These are phyloP conservation scores for Oreochromis mossambicus DNA, from an alignment of 2,797 vertebrate species.

Conservation along the genomic window DNA sequence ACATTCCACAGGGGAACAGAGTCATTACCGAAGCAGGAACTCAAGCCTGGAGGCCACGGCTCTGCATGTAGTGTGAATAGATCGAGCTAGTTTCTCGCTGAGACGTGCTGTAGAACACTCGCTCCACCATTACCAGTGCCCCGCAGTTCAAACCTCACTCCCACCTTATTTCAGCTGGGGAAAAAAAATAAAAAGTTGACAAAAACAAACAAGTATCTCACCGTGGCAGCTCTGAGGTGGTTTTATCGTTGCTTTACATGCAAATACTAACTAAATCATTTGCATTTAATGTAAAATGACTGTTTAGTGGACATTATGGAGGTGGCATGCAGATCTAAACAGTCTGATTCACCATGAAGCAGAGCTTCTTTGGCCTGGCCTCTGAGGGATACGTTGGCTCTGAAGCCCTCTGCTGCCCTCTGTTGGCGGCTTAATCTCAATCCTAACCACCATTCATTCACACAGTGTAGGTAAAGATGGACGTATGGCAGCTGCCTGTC, in stretches of 20 bases:
- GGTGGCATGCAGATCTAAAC: slow-evolving; percentile 11
- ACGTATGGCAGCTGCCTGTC: slow-evolving; percentile 67
- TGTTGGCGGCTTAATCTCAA: slow-evolving; percentile 49
- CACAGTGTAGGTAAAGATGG: slow-evolving; percentile 33
- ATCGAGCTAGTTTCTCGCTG: slow-evolving; percentile 62
- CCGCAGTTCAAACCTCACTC: slow-evolving; percentile 65
- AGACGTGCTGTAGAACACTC: slow-evolving; percentile 70
- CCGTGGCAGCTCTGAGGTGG: background rate
- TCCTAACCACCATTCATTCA: background rate
- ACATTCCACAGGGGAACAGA: slow-evolving; percentile 78
- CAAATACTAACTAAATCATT: background rate
- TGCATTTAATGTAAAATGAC: background rate
- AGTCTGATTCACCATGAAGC: background rate
- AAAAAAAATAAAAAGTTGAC: slow-evolving; percentile 52
- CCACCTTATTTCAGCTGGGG: slow-evolving; percentile 44
- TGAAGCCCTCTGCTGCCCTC: slow-evolving; percentile 78
- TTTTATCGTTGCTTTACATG: background rate
- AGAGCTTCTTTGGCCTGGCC: background rate
- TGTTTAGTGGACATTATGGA: slow-evolving; percentile 27
- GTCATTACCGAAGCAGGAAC: slow-evolving; percentile 75
- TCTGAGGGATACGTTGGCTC: slow-evolving; percentile 5
- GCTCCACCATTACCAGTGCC: slow-evolving; percentile 66
- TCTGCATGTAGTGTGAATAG: slow-evolving; percentile 71
- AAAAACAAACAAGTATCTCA: slow-evolving; percentile 57
- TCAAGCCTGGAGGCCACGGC: slow-evolving; percentile 72